phyloP scores from a whole-genome alignment of 2,797 vertebrate species.

The Sylvia borin region DNA sequence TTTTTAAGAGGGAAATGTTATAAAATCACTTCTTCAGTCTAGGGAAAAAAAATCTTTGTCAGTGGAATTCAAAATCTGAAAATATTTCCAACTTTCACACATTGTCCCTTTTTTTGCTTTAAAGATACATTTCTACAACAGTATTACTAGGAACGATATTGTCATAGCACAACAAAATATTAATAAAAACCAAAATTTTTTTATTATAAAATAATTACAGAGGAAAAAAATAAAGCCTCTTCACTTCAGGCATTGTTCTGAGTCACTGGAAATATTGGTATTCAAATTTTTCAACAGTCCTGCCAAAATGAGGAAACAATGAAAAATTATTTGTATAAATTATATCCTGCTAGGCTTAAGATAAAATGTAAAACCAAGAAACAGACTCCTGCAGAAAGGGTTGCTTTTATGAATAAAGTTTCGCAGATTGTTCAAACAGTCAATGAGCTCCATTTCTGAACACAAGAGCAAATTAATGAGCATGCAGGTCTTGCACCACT shows the following conservation, averaged over 20 bases:
- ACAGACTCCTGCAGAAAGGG: not conserved
- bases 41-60: not conserved
- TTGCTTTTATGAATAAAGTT: not conserved
- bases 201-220: not conserved
- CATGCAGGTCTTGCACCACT: not conserved
- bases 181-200: not conserved
- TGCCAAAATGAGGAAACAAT: slow-evolving; percentile 18
- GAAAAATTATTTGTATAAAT: slow-evolving; percentile 22
- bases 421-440: not conserved
- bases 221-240: not conserved
- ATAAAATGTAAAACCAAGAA: not conserved
- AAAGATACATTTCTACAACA: not conserved
- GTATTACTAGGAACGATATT: not conserved
- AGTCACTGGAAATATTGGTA: not conserved
- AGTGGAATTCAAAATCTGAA: not conserved
- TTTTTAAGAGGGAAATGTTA: not conserved
- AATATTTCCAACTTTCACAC: not conserved
- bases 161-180: not conserved
- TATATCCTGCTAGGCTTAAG: not conserved
- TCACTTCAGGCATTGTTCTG: not conserved
- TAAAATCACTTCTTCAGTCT: not conserved
- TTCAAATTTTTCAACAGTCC: not conserved
- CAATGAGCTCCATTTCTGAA: not conserved
- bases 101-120: not conserved
- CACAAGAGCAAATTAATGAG: not conserved